Base-by-base conservation (phyloP, 2,888 invertebrate species). In the Heterodera filipjevi region DNA sequence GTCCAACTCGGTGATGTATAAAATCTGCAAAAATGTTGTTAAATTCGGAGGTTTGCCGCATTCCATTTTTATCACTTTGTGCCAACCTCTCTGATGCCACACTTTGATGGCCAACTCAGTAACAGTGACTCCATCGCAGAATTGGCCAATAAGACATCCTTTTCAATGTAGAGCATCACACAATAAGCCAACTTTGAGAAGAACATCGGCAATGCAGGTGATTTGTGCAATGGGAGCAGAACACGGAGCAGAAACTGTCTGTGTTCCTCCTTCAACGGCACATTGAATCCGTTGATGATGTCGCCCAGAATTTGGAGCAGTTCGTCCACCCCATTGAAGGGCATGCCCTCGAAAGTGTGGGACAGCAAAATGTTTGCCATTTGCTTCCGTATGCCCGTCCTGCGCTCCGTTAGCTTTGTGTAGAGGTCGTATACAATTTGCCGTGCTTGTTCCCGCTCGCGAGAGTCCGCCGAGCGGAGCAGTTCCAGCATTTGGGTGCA, bases 251-350 rank as follows among this genome's bases (percentile, higher is more conserved):
- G 49, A 32, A 75, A 75, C 27, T 75, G 53, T 19, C 75, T 59
- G 32, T 75, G 75, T 19, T 75, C 75, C 27, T 35, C 27, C 66
- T 75, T 75, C 44, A 75, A 32, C 39, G 75, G 75, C 35, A 75
- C 64, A 22, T 59, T 59, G 75, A 75, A 75, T 22, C 75, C 75
- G 66, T 75, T 75, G 39, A 75, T 53, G 30, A 75, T 75, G 66
- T 75, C 75, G 19, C 75, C 75, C 27, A 75, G 75, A 16, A 75
- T 53, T 53, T 75, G 39, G 66, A 75, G 66, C 27, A 75, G 64
- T 75, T 75, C 75, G 30, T 64, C 39, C 10, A 33, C 30, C 39
- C 75, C 75, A 44, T 64, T 75, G 66, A 64, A 75, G 22, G 30
- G 30, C 44, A 39, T 75, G 39, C 39, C n/a, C 66, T 75, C 75